Evolutionary conservation across 2,797 vertebrate genomes (phyloP).

Genomic region (Squalus acanthias): DNA sequence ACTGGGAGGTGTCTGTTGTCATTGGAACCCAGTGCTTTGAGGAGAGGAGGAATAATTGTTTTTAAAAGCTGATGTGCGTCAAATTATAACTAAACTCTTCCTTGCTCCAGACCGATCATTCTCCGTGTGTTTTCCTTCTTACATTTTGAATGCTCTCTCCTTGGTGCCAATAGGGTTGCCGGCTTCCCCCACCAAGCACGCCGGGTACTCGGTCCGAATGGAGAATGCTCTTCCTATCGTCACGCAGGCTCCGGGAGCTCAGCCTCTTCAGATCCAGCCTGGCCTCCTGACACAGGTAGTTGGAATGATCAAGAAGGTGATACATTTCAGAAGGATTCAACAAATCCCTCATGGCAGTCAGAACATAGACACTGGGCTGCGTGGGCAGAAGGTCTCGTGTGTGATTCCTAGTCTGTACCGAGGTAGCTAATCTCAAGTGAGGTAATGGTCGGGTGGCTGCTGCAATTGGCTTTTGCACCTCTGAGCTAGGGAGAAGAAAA

Average conservation of each 20-base stretch:
- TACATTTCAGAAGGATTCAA: background rate
- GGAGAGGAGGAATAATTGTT: background rate
- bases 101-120: background rate
- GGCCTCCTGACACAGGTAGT: slow-evolving; percentile 94
- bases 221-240: slow-evolving; percentile 97
- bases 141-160: slow-evolving; percentile 10
- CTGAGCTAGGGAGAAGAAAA: background rate
- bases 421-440: background rate
- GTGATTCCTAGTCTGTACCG: background rate
- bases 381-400: background rate
- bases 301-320: background rate
- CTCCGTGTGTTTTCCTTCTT: background rate
- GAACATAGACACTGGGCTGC: background rate
- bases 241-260: slow-evolving; percentile 90
- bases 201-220: slow-evolving; percentile 95
- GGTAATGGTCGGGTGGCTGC: background rate
- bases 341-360: background rate
- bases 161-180: slow-evolving; percentile 72
- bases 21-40: background rate
- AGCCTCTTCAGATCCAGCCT: slow-evolving; percentile 93
- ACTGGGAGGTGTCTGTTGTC: background rate
- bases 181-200: slow-evolving; percentile 93
- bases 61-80: background rate
- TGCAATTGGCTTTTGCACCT: background rate
- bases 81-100: background rate